Conservation (phyloP, 2,888 invertebrate species). For the Lingula anatina region DNA sequence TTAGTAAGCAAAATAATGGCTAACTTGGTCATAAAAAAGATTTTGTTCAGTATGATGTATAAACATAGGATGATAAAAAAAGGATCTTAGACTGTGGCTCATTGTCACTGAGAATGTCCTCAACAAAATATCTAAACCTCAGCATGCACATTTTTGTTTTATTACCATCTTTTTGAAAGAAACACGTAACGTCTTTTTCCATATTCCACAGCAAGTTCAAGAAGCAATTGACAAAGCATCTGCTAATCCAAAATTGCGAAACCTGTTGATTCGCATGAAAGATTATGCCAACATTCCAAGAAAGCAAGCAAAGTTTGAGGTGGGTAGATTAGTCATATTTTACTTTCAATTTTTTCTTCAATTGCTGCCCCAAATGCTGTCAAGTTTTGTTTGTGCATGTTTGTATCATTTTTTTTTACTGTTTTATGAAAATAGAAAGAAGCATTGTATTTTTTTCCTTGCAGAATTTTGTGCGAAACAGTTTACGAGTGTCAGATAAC, state of each 20-base stretch:
- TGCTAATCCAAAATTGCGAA: slow-evolving; percentile 59
- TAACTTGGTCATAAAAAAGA: no score
- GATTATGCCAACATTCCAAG: slow-evolving; percentile 77
- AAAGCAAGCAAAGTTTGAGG: slow-evolving; percentile 73
- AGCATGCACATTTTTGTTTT: no score
- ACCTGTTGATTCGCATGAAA: slow-evolving; percentile 65
- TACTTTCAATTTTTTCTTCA: no score
- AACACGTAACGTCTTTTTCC: not conserved
- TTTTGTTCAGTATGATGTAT: no score
- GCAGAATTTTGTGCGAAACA: slow-evolving; percentile 51
- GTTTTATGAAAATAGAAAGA: not conserved
- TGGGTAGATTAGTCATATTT: slow-evolving; percentile 14
- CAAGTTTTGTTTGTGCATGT: not conserved
- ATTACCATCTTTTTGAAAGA: no score
- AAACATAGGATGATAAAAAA: no score
- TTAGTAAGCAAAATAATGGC: no score
- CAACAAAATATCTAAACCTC: no score
- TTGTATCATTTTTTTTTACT: not conserved
- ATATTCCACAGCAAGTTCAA: slow-evolving; percentile 55
- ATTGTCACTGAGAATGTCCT: no score
- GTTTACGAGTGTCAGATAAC: slow-evolving; percentile 58
- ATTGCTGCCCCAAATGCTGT: not conserved
- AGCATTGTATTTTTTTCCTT: slow-evolving; percentile 9
- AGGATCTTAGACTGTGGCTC: no score
- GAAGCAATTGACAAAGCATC: slow-evolving; percentile 61